These are phyloP conservation scores for Tapirus terrestris DNA, from an alignment of 2,113 vertebrate genomes.

Conservation along the genomic window DNA sequence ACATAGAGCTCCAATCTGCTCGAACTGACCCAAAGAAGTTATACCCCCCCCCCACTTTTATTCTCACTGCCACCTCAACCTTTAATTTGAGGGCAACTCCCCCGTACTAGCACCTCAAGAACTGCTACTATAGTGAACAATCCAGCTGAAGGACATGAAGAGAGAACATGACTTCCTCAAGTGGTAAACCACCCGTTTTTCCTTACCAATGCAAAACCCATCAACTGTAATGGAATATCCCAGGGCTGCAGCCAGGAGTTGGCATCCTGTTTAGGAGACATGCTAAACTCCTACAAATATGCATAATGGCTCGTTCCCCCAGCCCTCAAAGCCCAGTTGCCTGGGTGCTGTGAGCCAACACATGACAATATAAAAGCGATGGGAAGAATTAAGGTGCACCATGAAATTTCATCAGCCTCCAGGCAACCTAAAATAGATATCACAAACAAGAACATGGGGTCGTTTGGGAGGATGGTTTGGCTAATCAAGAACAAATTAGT, in stretches of 20 bases:
- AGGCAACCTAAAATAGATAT: not conserved
- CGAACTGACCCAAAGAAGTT: not conserved
- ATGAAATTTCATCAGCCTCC: not conserved
- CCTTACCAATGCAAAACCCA: not conserved
- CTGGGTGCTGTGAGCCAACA: not conserved
- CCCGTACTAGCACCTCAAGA: not conserved
- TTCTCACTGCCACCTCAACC: not conserved
- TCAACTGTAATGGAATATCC: not conserved
- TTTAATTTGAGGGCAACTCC: not conserved
- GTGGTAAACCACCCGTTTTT: not conserved
- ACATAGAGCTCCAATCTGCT: not conserved
- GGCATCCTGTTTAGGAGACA: not conserved
- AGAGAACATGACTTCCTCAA: not conserved
- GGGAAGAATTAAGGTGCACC: not conserved
- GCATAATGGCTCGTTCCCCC: not conserved
- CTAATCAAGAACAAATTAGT: constrained; percentile 29
- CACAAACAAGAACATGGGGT: not conserved
- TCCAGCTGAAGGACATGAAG: not conserved
- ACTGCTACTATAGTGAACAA: not conserved
- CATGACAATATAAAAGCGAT: not conserved
- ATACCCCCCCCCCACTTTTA: not conserved
- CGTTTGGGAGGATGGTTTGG: not conserved
- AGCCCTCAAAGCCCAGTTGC: not conserved
- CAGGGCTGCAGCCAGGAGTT: not conserved
- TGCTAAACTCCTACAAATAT: not conserved